These are phyloP conservation scores for Brachionichthys hirsutus DNA, from an alignment of 2,113 vertebrate genomes.

Conservation along the genomic window DNA sequence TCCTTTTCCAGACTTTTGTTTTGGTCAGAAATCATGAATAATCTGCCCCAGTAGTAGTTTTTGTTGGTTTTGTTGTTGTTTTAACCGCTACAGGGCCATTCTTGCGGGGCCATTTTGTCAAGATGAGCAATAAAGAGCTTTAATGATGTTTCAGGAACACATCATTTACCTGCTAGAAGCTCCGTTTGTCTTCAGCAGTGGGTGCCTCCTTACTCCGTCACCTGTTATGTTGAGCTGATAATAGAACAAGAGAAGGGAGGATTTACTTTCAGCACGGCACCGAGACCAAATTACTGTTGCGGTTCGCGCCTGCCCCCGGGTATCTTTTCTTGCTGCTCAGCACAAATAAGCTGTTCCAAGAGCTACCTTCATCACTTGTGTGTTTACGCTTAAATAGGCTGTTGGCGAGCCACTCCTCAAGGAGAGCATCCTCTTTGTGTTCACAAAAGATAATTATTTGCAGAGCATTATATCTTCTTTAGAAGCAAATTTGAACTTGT, in stretches of 20 bases:
- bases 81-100: neutral
- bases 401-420: constrained; percentile 4
- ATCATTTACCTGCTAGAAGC: constrained; percentile 22
- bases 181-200: constrained; percentile 22
- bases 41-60: neutral
- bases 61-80: neutral
- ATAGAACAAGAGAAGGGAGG: constrained; percentile 42
- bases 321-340: constrained; percentile 26
- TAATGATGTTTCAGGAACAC: constrained; percentile 5
- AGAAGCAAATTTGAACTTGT: constrained; percentile 33
- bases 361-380: constrained; percentile 18
- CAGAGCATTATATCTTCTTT: constrained; percentile 1
- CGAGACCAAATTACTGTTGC: constrained; percentile 20
- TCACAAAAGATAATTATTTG: constrained; percentile 14
- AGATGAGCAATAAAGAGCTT: constrained; percentile 6
- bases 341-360: constrained; percentile 40
- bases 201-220: constrained; percentile 5
- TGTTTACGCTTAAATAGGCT: constrained; percentile 17
- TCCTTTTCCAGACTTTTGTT: constrained; percentile 5
- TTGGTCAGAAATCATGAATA: constrained; percentile 17
- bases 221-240: constrained; percentile 43
- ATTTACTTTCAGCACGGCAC: constrained; percentile 23
- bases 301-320: constrained; percentile 27
- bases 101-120: constrained; percentile 20
- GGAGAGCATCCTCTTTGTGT: constrained; percentile 16